Evolutionary conservation across 2,113 vertebrate genomes (phyloP), one percentile per base, ranked within the genome.

Genomic region (Sceloporus undulatus): DNA sequence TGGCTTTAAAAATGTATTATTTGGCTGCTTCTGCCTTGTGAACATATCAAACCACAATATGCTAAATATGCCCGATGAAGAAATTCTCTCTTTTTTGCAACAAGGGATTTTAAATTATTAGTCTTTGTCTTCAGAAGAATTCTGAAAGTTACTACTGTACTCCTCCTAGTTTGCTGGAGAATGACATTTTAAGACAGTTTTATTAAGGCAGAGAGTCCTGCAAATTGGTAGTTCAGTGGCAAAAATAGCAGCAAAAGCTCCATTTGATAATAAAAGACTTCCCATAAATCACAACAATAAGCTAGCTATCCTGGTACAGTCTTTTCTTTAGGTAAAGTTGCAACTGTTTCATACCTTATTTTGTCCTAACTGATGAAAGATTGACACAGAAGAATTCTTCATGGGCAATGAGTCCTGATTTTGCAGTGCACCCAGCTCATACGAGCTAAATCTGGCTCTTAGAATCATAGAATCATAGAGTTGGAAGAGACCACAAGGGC

Each of bases 41-140:
- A 59, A 56, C 34, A 56, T 29, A 42, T 13, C 65, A 52, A 70
- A 13, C 40, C 25, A 27, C 7, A 19, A 6, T 70, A 5, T 85
- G 71, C 52, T 38, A 85, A 75, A 74, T 29, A 73, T 84, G 29
- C 29, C 40, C 27, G 27, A 29, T 71, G 40, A 48, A 54, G 16
- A 71, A n/a, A 29, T 71, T 54, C 27, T 52, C 18, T 29, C 48
- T 48, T 71, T 48, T 71, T 52, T 13, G 34, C 3, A 73, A 56
- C 9, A 73, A 73, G 48, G 29, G 29, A 70, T 84, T 73, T 84
- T 73, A 84, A 84, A 84, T 56, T 52, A 74, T 29, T 48, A 84
- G 42, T 34, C 29, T 25, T 9, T 21, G 19, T 70, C 81, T 27
- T 38, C 66, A 52, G 59, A 70, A 83, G 40, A 40, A 25, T 40